phyloP scores from a whole-genome alignment of 2,113 vertebrate genomes.

The Malurus elegans region DNA sequence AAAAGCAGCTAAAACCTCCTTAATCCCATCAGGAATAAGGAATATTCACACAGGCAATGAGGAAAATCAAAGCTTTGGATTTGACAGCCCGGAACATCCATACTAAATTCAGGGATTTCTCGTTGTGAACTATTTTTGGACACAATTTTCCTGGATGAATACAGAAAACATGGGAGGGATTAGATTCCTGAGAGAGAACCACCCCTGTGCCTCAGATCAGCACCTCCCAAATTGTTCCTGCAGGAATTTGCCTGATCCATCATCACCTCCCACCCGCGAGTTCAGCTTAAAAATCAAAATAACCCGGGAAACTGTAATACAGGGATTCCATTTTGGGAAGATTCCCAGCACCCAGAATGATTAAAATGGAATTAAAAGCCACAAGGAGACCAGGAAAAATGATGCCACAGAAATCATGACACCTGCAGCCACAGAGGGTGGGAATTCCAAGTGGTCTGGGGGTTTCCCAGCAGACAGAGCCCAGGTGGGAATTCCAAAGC shows the following conservation, averaged over 20 bases:
- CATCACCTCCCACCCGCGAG: neutral
- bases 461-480: neutral
- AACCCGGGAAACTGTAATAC: neutral
- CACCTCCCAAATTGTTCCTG: neutral
- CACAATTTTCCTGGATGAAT: neutral
- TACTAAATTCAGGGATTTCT: neutral
- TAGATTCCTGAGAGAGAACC: neutral
- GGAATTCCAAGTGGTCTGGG: neutral
- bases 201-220: neutral
- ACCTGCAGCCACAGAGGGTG: neutral
- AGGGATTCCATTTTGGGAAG: neutral
- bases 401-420: neutral
- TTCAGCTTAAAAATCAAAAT: neutral
- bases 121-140: neutral
- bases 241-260: neutral
- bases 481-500: neutral
- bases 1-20: neutral
- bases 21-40: accelerated
- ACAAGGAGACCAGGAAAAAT: neutral
- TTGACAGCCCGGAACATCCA: accelerated
- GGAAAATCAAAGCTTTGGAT: neutral
- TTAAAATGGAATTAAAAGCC: neutral
- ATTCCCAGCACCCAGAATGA: neutral
- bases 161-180: neutral
- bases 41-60: neutral